These are phyloP conservation scores for Dreissena polymorpha DNA, from an alignment of 1,140 invertebrate genomes.

Conservation along the genomic window DNA sequence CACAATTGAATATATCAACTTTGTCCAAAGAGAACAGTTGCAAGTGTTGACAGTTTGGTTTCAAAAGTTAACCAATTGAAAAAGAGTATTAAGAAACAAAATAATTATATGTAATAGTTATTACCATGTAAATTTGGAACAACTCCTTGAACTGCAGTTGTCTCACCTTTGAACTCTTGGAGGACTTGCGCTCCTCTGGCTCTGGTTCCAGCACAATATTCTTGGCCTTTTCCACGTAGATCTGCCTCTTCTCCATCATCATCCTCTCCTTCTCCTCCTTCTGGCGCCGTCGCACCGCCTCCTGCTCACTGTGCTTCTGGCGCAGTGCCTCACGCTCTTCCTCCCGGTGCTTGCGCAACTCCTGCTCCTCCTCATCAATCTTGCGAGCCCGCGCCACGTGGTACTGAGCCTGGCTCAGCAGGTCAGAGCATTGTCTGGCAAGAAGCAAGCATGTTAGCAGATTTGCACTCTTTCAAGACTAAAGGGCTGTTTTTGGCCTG, in stretches of 20 bases:
- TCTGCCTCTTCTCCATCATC: constrained; percentile 92
- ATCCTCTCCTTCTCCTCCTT: constrained; percentile 88
- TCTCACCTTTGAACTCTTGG: constrained; percentile 43
- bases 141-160: background rate
- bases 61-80: no score
- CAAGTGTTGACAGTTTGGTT: no score
- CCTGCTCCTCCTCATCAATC: constrained; percentile 95
- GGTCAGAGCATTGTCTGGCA: constrained; percentile 91
- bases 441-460: background rate
- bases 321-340: constrained; percentile 87
- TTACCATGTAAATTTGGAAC: background rate
- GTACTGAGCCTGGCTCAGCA: constrained; percentile 96
- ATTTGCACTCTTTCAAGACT: no score
- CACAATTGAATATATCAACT: no score
- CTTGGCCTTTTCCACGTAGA: constrained; percentile 98
- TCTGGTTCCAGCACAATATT: constrained; percentile 83
- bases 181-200: constrained; percentile 41
- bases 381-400: constrained; percentile 95
- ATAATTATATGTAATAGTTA: background rate
- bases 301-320: constrained; percentile 74
- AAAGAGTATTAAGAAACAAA: background rate
- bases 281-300: constrained; percentile 87
- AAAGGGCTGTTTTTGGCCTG: no score
- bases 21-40: no score
- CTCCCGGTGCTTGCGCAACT: constrained; percentile 93